Percentiles rank a stretch among this genome's conserved stretches.
Conservation (phyloP, 2,888 invertebrate genomes). For the Amphipyra berbera region DNA sequence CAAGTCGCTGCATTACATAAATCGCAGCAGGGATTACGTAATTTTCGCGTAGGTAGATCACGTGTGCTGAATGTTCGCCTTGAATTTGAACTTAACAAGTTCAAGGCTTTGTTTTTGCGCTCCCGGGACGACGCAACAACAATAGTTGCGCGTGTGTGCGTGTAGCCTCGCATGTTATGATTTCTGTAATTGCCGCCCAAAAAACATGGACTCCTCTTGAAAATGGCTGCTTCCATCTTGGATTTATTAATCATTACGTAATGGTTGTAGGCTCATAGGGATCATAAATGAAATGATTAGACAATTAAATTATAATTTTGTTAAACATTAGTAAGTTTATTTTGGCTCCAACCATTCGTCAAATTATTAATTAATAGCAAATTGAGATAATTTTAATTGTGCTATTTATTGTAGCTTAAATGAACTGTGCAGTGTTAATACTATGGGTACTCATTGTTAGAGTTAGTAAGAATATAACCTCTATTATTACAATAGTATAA, state of each 20-base stretch:
- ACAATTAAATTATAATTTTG: too few species aligned
- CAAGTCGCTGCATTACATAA: conserved; percentile 27
- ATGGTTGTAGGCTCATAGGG: conserved; percentile 1
- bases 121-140: conserved; percentile 71
- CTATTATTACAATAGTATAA: too few species aligned
- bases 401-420: not conserved
- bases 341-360: too few species aligned
- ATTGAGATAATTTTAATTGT: not conserved
- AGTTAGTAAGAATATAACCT: too few species aligned
- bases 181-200: conserved; percentile 62
- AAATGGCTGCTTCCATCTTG: conserved; percentile 34
- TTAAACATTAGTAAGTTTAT: too few species aligned
- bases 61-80: conserved; percentile 81
- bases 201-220: conserved; percentile 44
- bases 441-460: not conserved
- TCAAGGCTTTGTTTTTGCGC: conserved; percentile 88
- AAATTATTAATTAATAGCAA: not conserved
- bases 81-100: conserved; percentile 86
- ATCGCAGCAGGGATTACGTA: conserved; percentile 75
- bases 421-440: not conserved
- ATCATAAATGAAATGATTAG: too few species aligned
- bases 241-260: conserved; percentile 29
- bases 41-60: conserved; percentile 76
- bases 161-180: conserved; percentile 64
- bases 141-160: conserved; percentile 72